phyloP scores from a whole-genome alignment of 2,797 vertebrate species.

The Natrix natrix region DNA sequence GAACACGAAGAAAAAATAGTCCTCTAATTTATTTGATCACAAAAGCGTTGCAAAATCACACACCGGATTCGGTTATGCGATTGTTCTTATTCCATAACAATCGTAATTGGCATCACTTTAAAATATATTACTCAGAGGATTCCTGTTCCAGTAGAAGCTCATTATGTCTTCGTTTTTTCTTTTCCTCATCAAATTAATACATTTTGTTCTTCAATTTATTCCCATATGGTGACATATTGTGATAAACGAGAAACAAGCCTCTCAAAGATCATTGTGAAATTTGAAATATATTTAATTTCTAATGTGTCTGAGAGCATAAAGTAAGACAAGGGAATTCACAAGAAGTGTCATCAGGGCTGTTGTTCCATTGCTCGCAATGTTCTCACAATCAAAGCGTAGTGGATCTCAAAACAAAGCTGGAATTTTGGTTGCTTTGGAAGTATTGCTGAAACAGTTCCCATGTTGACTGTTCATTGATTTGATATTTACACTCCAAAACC shows the following conservation, averaged over 20 bases:
- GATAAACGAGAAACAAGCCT: constrained; percentile 8
- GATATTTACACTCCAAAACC: neutral
- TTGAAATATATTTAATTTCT: neutral
- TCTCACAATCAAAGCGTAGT: neutral
- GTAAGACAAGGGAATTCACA: neutral
- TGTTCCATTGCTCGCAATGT: neutral
- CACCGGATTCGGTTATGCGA: neutral
- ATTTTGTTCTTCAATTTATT: constrained; percentile 28
- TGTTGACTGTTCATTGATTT: neutral
- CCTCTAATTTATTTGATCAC: constrained; percentile 5
- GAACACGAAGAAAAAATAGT: neutral
- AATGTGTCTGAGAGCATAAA: neutral
- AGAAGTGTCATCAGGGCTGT: neutral
- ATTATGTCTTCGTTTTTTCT: neutral
- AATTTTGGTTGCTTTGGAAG: neutral
- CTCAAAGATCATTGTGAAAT: constrained; percentile 6
- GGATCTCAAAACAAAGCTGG: neutral
- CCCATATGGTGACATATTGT: neutral
- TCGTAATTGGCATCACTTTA: constrained; percentile 19
- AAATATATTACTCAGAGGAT: neutral
- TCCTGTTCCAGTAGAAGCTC: constrained; percentile 12
- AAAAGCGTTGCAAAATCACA: neutral
- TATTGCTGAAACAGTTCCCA: neutral
- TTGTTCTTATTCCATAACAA: neutral
- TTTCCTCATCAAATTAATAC: constrained; percentile 18